These are phyloP conservation scores for Gasterosteus aculeatus DNA, from an alignment of 2,113 vertebrate genomes.

Conservation along the genomic window DNA sequence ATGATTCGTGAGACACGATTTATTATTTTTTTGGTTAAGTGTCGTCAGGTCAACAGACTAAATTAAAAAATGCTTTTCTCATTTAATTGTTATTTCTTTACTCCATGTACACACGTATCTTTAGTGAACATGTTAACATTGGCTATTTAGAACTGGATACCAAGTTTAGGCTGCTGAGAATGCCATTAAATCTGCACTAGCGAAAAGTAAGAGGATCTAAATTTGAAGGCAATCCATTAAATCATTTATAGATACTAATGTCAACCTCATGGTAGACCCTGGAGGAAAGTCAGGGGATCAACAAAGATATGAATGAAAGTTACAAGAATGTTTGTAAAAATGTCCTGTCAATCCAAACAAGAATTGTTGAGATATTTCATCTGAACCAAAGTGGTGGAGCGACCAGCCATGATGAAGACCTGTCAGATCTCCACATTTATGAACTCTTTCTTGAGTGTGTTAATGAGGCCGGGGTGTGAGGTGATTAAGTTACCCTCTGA, in stretches of 20 bases:
- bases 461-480: slow-evolving; percentile 8
- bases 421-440: slow-evolving; percentile 10
- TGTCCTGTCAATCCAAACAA: not conserved
- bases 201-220: not conserved
- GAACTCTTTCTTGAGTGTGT: not conserved
- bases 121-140: not conserved
- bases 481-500: slow-evolving; percentile 22
- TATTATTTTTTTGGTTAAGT: not conserved
- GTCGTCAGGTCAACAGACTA: not conserved
- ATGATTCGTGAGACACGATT: slow-evolving; percentile 29
- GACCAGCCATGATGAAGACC: not conserved
- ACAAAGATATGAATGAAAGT: not conserved
- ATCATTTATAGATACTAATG: not conserved
- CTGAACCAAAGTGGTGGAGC: not conserved
- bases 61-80: not conserved
- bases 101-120: not conserved
- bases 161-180: not conserved
- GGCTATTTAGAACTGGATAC: not conserved
- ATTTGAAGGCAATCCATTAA: not conserved
- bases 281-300: not conserved
- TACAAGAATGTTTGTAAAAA: not conserved
- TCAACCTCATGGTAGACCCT: not conserved
- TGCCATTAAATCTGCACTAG: not conserved
- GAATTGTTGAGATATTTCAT: not conserved
- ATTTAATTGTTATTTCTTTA: not conserved